Evolutionary conservation across 2,113 vertebrate genomes (phyloP).

Genomic region (Albula goreensis): DNA sequence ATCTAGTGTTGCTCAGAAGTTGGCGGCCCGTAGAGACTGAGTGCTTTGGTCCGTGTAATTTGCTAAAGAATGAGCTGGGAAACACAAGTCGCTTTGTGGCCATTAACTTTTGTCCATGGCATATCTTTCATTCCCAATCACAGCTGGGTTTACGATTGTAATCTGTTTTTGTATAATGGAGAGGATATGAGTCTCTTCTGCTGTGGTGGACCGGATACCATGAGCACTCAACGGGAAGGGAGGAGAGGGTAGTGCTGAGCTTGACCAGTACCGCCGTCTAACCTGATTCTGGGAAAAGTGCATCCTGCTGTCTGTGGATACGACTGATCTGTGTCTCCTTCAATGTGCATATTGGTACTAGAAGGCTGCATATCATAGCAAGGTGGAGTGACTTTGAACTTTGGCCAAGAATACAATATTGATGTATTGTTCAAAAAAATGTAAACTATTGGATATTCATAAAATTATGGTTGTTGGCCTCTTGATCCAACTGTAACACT

Average conservation of each 20-base stretch:
- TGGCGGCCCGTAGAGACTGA: background rate
- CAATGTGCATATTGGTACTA: background rate
- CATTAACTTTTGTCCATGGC: constrained; percentile 1
- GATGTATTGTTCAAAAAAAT: background rate
- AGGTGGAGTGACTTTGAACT: no score
- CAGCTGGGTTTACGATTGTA: background rate
- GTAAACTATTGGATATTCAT: background rate
- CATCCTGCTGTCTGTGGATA: background rate
- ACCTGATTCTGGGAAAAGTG: background rate
- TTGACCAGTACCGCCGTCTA: background rate
- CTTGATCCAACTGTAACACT: no score
- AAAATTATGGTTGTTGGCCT: background rate
- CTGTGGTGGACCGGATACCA: background rate
- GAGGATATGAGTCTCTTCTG: background rate
- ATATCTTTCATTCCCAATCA: background rate
- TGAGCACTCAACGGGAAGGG: background rate
- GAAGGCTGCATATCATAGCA: background rate
- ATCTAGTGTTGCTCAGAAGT: background rate
- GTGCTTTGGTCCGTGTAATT: background rate
- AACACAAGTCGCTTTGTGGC: background rate
- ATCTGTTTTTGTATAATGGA: background rate
- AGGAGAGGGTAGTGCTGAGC: background rate
- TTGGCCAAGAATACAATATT: no score
- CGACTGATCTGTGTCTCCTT: background rate
- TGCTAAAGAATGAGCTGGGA: background rate